These are phyloP conservation scores for Lagopus leucura DNA, from an alignment of 2,113 vertebrate species.

Conservation along the genomic window DNA sequence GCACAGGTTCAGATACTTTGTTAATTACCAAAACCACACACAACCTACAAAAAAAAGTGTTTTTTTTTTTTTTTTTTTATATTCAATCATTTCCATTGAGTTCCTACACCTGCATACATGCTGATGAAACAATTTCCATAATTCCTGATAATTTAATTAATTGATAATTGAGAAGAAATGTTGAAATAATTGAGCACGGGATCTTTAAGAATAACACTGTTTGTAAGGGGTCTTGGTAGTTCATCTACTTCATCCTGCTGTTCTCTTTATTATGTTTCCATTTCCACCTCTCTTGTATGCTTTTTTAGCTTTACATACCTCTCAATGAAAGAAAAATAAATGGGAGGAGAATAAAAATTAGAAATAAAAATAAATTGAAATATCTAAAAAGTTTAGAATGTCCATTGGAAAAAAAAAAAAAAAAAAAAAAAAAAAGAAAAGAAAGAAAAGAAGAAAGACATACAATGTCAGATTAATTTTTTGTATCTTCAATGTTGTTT, in stretches of 20 bases:
- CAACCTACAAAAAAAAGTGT: too few species aligned
- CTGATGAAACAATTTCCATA: neutral
- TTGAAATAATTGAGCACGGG: neutral
- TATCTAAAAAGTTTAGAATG: neutral
- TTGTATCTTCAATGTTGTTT: neutral
- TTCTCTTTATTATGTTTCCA: neutral
- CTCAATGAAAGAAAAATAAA: neutral
- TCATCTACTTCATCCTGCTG: neutral
- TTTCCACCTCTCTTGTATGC: neutral
- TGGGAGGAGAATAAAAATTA: neutral
- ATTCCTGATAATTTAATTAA: neutral
- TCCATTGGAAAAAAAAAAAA: neutral
- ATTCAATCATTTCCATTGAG: neutral
- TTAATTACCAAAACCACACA: neutral
- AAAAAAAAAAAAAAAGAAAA: too few species aligned
- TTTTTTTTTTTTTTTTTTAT: neutral
- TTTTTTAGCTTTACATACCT: neutral
- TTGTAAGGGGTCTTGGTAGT: neutral
- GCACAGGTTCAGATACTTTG: neutral
- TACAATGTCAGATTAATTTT: neutral
- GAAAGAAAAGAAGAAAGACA: neutral
- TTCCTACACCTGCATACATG: neutral
- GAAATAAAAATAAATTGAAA: neutral
- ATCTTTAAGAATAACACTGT: neutral
- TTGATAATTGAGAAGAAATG: neutral